Percentiles rank a stretch among this genome's conserved stretches.
These are phyloP conservation scores for Xestia ashworthii DNA, from an alignment of 2,888 invertebrate genomes.

Conservation along the genomic window DNA sequence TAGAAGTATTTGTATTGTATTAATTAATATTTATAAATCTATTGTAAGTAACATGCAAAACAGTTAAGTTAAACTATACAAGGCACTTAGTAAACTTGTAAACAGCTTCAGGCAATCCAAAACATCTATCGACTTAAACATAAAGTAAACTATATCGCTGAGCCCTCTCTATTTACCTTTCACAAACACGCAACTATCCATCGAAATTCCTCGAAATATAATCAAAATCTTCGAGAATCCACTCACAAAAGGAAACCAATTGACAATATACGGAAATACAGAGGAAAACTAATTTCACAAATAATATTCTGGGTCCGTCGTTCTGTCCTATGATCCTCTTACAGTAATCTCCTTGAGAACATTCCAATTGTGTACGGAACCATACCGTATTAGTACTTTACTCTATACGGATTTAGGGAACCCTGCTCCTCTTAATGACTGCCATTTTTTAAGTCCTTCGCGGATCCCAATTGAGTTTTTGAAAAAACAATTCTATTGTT, in stretches of 20 bases:
- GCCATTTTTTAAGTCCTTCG: constrained; percentile 55
- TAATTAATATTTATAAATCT: background rate
- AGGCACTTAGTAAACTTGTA: constrained; percentile 9
- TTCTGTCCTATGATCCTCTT: constrained; percentile 69
- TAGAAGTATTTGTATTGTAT: background rate
- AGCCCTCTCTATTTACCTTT: constrained; percentile 27
- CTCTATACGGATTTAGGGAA: constrained; percentile 54
- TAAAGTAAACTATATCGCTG: constrained; percentile 8
- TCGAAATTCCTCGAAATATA: constrained; percentile 21
- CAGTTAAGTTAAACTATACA: constrained; percentile 19
- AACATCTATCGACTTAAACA: constrained; percentile 4
- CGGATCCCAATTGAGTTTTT: constrained; percentile 47
- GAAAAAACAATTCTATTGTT: constrained; percentile 50
- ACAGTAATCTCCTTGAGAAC: constrained; percentile 72
- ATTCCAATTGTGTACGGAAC: constrained; percentile 56
- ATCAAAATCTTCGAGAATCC: constrained; percentile 38
- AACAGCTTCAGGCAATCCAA: constrained; percentile 23
- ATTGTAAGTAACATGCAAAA: background rate
- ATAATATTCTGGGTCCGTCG: constrained; percentile 59
- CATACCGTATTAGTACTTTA: constrained; percentile 54
- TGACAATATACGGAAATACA: constrained; percentile 49
- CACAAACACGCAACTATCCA: constrained; percentile 21
- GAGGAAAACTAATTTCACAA: constrained; percentile 66
- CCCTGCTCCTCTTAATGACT: constrained; percentile 57
- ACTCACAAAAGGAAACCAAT: constrained; percentile 57